Base-by-base conservation (phyloP, 2,888 invertebrate genomes). In the Girardia tigrina region DNA sequence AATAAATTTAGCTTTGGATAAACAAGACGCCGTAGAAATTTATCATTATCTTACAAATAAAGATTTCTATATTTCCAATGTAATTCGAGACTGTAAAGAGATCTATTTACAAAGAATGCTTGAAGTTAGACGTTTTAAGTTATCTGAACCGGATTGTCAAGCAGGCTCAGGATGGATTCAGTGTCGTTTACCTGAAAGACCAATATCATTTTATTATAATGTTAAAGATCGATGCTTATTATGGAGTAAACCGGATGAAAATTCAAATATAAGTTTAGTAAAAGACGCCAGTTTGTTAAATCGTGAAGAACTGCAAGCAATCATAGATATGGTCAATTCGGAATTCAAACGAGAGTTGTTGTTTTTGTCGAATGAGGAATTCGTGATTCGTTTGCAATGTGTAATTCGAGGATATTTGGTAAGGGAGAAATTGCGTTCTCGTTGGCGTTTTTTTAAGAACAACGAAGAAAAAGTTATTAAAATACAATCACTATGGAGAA, bases 391-490 rank as follows among this genome's bases (percentile, higher is more conserved):
- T 78, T 81, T 89, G 71, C 89, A 89, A 82, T 88, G 88, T 4
- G 82, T 83, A 71, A 85, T 86, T 77, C 86, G 87, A 79, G 89
- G 89, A n/a, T 88, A 86, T 80, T 80, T 89, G 28, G 80, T 86
- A 1, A 86, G 89, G 70, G 84, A 85, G 80, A 84, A 85, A 78
- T 82, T 85, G 16, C 72, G 70, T 2, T 42, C 71, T 12, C 72
- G 78, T 28, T 71, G 77, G 8, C 28, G 73, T n/a, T 78, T 75
- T 74, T 79, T 77, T 29, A 28, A 75, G 20, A 69, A 28, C 1
- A 78, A 79, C 29, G 76, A 73, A 28, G 42, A 70, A n/a, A 36
- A 73, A 29, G 78, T 80, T 26, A 77, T 79, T 12, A 78, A 77
- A 73, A 81, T 81, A 42, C 81, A 81, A 79, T 79, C 78, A 72